Base-by-base conservation (phyloP, 2,113 vertebrate species). In the Mirza zaza region DNA sequence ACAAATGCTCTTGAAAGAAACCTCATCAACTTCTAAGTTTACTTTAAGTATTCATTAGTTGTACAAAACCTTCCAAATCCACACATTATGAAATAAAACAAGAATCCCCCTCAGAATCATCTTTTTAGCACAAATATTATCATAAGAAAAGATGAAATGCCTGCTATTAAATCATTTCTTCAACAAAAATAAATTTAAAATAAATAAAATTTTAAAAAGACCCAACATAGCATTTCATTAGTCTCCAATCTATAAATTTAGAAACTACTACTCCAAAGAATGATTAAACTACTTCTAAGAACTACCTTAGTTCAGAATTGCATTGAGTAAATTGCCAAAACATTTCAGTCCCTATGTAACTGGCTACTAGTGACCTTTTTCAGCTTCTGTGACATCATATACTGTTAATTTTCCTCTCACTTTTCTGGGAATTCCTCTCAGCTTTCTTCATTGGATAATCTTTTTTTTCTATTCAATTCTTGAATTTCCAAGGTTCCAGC, bases 221-320 rank as follows among this genome's bases (percentile, higher is more conserved):
- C 61, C 12, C 27, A 63, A 27, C 10, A 63, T 63, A 63, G 61
- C 61, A 63, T 27, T 82, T 87, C 39, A 76, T 82, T 68, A 82
- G 67, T 34, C 68, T 70, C 59, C 13, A 91, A 88, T 55, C 52
- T 83, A 91, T 45, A 94, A 84, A 71, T 84, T 87, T 70, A 92
- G 70, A 91, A 87, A 82, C 39, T 50, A 91, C 77, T 42, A 68
- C 52, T 77, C 77, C 70, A 55, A 79, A 65, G 45, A 84, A 77
- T 55, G 70, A 77, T 77, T 70, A 71, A 91, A 63, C 68, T 83
- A 55, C 70, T 71, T 77, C 61, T 65, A 82, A 91, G 77, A 83
- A 68, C 17, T 36, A 5, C 29, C 59, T 94, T 48, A 63, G 45
- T 48, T 88, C 25, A 79, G 45, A 84, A 61, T 32, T 77, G 25